Base-by-base conservation (phyloP, 1,140 invertebrate genomes). In the Macrotrachela quadricornifera region DNA sequence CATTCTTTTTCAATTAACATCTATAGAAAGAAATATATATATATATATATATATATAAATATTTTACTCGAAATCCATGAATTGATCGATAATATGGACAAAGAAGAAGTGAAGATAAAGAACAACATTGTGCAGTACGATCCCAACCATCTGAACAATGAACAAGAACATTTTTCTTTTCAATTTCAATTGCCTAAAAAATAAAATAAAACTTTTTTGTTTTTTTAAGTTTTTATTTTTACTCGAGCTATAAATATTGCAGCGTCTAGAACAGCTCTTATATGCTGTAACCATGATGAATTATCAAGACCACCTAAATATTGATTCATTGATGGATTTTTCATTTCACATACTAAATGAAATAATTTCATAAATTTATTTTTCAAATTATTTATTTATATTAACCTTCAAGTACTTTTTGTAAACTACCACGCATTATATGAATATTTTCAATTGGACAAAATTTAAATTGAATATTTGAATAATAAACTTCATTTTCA, bases 381-480 rank as follows among this genome's bases (percentile, higher is more conserved):
- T 44, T 44, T 9, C 8, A 44, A 44, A 4, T n/a, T n/a, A 6
- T 30, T 17, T 49, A 58, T 42, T 55, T 77, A 2, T 4, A 30
- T 30, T 75, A 72, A 92, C 86, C 81, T 71, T 97, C 91, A 45
- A 92, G 76, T 10, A 99, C 71, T 72, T 95, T 95, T 59, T 80
- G 76, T 40, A 96, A 73, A 69, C 88, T 95, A 61, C 78, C 81
- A 59, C 94, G 76, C 85, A 99, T 97, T 0, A 95, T 87, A 65
- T 99, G 94, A 61, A 99, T 99, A 68, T 99, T 99, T 70, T 97
- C 92, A 62, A 99, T 94, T 39, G 88, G 90, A 59, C 90, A 80
- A 69, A 97, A 99, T 63, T 95, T 82, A 68, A 97, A 97, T 71
- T 95, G 94, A 46, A 96, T 96, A 69, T 95, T 94, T 61, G 90